Evolutionary conservation across 2,888 invertebrate genomes (phyloP).

Genomic region (Polietes domitor): DNA sequence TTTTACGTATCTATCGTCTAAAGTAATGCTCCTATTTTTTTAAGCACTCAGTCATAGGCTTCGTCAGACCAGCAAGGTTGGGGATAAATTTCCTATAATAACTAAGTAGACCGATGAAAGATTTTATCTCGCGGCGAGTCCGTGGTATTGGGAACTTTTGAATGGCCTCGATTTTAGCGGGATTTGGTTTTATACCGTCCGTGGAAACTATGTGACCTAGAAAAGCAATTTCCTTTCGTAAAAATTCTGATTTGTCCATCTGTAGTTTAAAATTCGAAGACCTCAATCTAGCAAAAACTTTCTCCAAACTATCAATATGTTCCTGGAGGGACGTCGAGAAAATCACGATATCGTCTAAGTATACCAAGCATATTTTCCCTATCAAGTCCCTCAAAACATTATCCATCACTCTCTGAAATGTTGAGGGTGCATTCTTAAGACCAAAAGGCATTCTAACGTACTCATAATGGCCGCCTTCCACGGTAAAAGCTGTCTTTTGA

Average conservation of each 20-base stretch:
- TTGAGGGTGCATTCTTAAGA: conserved; percentile 31
- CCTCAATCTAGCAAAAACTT: conserved; percentile 33
- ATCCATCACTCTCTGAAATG: conserved; percentile 40
- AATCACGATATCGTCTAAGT: conserved; percentile 36
- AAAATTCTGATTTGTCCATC: conserved; percentile 49
- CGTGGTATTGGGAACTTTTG: conserved; percentile 53
- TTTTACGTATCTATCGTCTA: too few species aligned
- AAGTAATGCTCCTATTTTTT: too few species aligned
- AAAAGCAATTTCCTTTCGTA: conserved; percentile 46
- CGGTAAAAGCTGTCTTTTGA: background rate
- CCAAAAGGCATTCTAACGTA: conserved; percentile 31
- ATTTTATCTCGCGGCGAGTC: conserved; percentile 54
- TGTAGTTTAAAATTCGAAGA: conserved; percentile 57
- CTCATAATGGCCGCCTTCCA: conserved; percentile 38
- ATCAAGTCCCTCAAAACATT: background rate
- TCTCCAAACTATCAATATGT: background rate
- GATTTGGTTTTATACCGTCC: conserved; percentile 57
- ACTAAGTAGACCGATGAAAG: conserved; percentile 55
- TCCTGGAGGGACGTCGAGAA: conserved; percentile 36
- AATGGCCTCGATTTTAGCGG: conserved; percentile 56
- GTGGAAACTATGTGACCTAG: conserved; percentile 59
- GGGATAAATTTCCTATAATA: conserved; percentile 58
- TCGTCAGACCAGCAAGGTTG: conserved; percentile 48
- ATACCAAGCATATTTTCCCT: conserved; percentile 31
- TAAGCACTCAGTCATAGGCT: conserved; percentile 52